Evolutionary conservation across 2,113 vertebrate genomes (phyloP).

Genomic region (Bubalus kerabau): DNA sequence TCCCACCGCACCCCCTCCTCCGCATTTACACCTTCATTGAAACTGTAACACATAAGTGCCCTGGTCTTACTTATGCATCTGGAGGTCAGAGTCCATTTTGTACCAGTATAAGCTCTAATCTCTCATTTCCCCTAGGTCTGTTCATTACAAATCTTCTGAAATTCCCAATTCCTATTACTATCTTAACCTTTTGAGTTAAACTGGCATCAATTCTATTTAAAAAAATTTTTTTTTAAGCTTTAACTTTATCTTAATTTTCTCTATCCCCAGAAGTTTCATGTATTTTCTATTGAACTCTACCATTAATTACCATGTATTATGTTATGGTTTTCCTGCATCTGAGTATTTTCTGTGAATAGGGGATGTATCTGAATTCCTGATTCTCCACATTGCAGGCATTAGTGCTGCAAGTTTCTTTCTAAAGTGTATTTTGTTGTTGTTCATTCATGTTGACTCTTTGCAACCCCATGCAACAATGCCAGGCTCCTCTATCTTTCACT

Average conservation of each 20-base stretch:
- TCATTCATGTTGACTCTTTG: background rate
- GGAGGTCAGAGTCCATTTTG: background rate
- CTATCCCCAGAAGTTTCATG: background rate
- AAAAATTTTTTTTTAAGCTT: background rate
- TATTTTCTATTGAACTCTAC: background rate
- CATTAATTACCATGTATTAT: background rate
- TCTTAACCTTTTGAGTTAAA: background rate
- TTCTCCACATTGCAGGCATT: background rate
- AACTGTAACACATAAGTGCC: background rate
- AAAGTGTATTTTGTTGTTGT: background rate
- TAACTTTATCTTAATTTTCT: background rate
- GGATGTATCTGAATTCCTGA: background rate
- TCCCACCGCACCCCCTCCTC: too few species aligned
- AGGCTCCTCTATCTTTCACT: background rate
- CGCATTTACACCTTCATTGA: background rate
- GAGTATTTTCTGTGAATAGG: background rate
- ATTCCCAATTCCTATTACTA: background rate
- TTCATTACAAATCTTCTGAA: background rate
- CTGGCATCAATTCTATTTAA: background rate
- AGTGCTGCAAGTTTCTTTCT: background rate
- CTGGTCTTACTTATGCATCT: background rate
- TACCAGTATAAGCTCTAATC: accelerated
- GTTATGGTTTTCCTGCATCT: background rate
- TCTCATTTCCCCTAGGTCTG: background rate
- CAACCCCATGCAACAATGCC: background rate